Conservation (phyloP, 2,888 invertebrate species). For the Tachina fera region DNA sequence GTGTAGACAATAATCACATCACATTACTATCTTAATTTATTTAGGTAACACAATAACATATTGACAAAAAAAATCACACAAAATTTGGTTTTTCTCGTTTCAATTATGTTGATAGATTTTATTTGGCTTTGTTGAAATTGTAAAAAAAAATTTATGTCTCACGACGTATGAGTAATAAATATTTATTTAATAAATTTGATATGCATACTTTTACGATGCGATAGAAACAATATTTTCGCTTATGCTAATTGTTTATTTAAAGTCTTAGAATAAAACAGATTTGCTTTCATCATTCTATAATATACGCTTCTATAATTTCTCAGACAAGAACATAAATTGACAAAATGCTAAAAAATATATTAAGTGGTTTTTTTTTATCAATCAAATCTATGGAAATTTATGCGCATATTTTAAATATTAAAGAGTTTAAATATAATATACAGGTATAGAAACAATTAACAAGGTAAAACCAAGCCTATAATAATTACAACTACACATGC, state of each 20-base stretch:
- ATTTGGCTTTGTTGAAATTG: background rate
- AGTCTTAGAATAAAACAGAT: background rate
- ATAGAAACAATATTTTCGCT: conserved; percentile 13
- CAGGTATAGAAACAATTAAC: no score
- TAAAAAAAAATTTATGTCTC: conserved; percentile 3
- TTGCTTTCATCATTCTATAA: background rate
- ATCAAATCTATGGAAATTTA: background rate
- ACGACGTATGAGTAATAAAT: conserved; percentile 60
- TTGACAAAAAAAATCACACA: background rate
- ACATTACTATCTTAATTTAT: no score
- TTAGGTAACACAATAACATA: no score
- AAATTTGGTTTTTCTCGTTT: background rate
- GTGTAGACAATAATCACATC: no score
- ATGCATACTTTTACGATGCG: background rate
- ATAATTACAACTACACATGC: no score
- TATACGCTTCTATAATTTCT: background rate
- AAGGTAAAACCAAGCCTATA: no score
- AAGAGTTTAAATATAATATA: no score
- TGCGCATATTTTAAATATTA: background rate
- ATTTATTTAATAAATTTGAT: conserved; percentile 30
- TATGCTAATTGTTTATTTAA: conserved; percentile 26
- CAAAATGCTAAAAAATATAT: background rate
- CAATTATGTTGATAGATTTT: background rate
- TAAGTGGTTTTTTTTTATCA: background rate
- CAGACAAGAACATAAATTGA: background rate